A percentile compares a stretch with the other conserved stretches of the same genome.
phyloP scores from a whole-genome alignment of 35 echinoderm and acorn worm species.

The Anneissia japonica region DNA sequence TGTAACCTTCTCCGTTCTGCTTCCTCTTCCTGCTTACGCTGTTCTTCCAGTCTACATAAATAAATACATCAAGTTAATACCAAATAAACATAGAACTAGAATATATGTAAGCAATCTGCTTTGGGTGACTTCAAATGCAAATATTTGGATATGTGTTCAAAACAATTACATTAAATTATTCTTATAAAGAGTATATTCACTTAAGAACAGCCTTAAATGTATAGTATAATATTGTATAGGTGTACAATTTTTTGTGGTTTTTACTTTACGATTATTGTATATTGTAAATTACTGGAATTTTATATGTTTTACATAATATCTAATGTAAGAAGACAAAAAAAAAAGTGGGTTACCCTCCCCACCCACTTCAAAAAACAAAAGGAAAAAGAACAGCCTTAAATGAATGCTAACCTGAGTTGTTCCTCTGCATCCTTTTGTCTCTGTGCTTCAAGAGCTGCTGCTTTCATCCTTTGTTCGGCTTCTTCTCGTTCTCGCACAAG shows the following conservation, averaged over 20 bases:
- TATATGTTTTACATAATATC: neutral
- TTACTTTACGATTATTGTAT: neutral
- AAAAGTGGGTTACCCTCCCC: conserved; percentile 37
- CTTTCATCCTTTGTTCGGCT: conserved; percentile 44
- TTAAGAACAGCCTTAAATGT: neutral
- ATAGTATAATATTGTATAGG: neutral
- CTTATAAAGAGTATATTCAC: neutral
- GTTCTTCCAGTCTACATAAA: conserved; percentile 26
- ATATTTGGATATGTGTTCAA: neutral
- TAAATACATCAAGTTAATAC: neutral
- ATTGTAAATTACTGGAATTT: neutral
- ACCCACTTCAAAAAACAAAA: neutral
- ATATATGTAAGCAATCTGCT: neutral
- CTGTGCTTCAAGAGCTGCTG: conserved; percentile 44
- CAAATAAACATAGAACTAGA: neutral
- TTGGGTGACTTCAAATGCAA: neutral
- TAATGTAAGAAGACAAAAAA: conserved; percentile 2
- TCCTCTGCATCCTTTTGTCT: conserved; percentile 56
- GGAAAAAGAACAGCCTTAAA: neutral
- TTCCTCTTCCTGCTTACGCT: conserved; percentile 36
- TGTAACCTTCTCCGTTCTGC: conserved; percentile 32
- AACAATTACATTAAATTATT: neutral
- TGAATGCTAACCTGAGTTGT: conserved; percentile 19
- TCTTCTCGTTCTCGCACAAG: conserved; percentile 56
- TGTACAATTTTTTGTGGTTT: neutral